Evolutionary conservation across 2,888 invertebrate genomes (phyloP), one percentile per base, ranked within the genome.

Genomic region (Drosophila kanekoi): DNA sequence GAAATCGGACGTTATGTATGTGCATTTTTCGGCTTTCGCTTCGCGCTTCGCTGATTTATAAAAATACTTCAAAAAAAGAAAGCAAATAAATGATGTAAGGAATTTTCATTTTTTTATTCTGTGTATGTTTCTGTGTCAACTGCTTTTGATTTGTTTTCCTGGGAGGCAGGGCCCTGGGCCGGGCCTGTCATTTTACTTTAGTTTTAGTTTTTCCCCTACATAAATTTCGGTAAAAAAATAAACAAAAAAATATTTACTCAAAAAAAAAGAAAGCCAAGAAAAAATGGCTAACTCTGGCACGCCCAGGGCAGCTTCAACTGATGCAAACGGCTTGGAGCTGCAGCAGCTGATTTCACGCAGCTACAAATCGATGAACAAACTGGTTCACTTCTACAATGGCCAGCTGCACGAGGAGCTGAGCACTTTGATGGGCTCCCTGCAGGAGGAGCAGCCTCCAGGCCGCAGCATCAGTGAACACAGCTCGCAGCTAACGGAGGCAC

Each of bases 401-500:
- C 62, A 69, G 18, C 35, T 75, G 47, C 58, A 64, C 9, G 49
- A 71, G 6, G 70, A 71, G 49, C 49, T 74, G 35, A 40, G 14
- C 43, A 40, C 47, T 6, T n/a, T 66, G 14, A 14, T 57, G 47
- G 18, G 20, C 11, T 52, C 43, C 16, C 10, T 52, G 1, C 44
- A 57, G 14, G 37, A 66, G 51, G 47, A 52, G 18, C 18, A 37
- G 16, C 20, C 18, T 1, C 23, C 40, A 38, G n/a, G 33, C 4
- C 66, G 73, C 10, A 49, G 37, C 54, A 28, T 35, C 47, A 66
- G 32, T 18, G 48, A 53, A 3, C 74, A 67, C 16, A 74, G 58
- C 41, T 73, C 72, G 13, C 72, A 74, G 49, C 45, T 68, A 41
- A 74, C 54, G 10, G 61, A 72, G 20, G 61, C 61, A 9, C 74